These are phyloP conservation scores for Acanthornis magna DNA, from an alignment of 2,797 vertebrate species.

Conservation along the genomic window DNA sequence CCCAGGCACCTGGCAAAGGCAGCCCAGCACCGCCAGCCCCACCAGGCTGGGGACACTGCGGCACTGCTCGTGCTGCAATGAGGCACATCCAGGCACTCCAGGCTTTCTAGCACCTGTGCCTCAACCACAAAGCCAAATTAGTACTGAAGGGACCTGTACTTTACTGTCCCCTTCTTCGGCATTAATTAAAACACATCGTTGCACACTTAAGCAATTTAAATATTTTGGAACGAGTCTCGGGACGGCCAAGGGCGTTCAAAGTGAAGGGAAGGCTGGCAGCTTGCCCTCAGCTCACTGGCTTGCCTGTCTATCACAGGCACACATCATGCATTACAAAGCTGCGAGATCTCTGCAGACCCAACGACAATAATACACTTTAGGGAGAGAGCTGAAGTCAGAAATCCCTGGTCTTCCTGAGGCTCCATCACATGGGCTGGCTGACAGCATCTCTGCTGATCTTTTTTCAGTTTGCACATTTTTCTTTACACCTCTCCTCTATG, in stretches of 20 bases:
- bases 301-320: constrained; percentile 26
- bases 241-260: constrained; percentile 59
- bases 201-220: constrained; percentile 62
- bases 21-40: not conserved
- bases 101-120: constrained; percentile 20
- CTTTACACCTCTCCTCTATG: not conserved
- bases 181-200: constrained; percentile 56
- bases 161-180: constrained; percentile 47
- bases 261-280: constrained; percentile 39
- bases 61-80: not conserved
- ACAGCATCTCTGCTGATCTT: not conserved
- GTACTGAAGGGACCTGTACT: constrained; percentile 39
- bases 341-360: constrained; percentile 15
- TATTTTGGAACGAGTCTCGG: constrained; percentile 22
- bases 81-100: not conserved
- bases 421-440: not conserved
- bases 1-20: not conserved
- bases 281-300: constrained; percentile 21
- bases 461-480: not conserved
- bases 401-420: not conserved
- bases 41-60: not conserved
- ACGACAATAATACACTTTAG: not conserved
- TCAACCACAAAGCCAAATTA: constrained; percentile 22
- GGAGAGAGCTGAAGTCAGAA: not conserved
- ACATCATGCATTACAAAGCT: constrained; percentile 16